phyloP scores from a whole-genome alignment of 2,888 invertebrate genomes.

The Patella caerulea region DNA sequence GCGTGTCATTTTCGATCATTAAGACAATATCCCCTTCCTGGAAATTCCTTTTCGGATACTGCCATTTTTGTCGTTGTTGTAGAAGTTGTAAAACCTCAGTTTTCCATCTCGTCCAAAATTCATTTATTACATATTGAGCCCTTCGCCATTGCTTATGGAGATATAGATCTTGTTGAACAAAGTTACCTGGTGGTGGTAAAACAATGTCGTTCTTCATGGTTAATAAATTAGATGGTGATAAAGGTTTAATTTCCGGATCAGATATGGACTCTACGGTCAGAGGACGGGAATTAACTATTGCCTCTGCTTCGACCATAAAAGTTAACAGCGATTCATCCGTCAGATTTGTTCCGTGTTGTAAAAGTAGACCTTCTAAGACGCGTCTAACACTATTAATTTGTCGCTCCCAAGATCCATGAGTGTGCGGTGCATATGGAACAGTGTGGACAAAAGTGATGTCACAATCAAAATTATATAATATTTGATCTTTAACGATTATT shows the following conservation, averaged over 20 bases:
- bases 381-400: slow-evolving; percentile 44
- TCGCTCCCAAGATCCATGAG: slow-evolving; percentile 53
- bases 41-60: slow-evolving; percentile 25
- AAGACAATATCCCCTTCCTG: slow-evolving; percentile 42
- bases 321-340: slow-evolving; percentile 33
- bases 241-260: slow-evolving; percentile 17
- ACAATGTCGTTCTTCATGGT: slow-evolving; percentile 22
- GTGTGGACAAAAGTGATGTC: slow-evolving; percentile 36
- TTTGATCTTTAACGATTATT: slow-evolving; percentile 17
- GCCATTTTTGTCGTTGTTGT: slow-evolving; percentile 39
- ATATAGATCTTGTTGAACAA: no score
- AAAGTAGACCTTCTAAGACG: slow-evolving; percentile 33
- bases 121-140: slow-evolving; percentile 37
- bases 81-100: slow-evolving; percentile 37
- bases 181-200: slow-evolving; percentile 29
- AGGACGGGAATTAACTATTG: slow-evolving; percentile 38
- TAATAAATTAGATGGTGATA: slow-evolving; percentile 32
- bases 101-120: slow-evolving; percentile 46
- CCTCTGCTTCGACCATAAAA: slow-evolving; percentile 33
- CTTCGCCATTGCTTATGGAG: slow-evolving; percentile 40
- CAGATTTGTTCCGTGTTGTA: slow-evolving; percentile 18
- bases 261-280: slow-evolving; percentile 26
- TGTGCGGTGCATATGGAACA: slow-evolving; percentile 45
- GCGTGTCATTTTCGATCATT: slow-evolving; percentile 33
- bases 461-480: slow-evolving; percentile 26